A percentile compares a stretch with the other conserved stretches of the same genome.
Evolutionary conservation across 2,888 invertebrate genomes (phyloP).

Genomic region (Beris morrisii): DNA sequence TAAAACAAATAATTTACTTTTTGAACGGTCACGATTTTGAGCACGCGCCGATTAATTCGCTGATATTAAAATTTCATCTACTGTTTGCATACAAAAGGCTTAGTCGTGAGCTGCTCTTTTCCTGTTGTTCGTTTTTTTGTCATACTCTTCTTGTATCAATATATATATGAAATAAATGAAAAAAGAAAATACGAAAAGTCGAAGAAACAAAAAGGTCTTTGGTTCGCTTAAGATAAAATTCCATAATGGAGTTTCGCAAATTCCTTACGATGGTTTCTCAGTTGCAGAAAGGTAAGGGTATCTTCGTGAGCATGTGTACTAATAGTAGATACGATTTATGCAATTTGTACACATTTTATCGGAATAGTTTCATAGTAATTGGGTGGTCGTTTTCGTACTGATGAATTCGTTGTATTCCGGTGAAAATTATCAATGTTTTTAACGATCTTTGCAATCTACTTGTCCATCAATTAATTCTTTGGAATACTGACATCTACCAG

Average conservation of each 20-base stretch:
- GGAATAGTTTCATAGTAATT: neutral
- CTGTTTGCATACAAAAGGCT: constrained; percentile 35
- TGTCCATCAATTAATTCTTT: too few species aligned
- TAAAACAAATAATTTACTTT: constrained; percentile 38
- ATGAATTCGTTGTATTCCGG: too few species aligned
- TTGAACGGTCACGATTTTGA: constrained; percentile 42
- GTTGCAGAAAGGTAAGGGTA: neutral
- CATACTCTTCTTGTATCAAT: constrained; percentile 5
- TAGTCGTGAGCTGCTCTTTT: constrained; percentile 30
- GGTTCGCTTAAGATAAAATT: constrained; percentile 27
- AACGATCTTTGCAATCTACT: too few species aligned
- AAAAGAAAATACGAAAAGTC: too few species aligned
- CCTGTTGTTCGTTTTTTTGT: constrained; percentile 9
- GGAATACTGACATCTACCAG: too few species aligned
- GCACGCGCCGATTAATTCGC: constrained; percentile 43
- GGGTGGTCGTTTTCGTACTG: neutral
- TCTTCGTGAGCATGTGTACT: neutral
- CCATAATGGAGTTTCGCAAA: constrained; percentile 22
- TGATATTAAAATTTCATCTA: constrained; percentile 41
- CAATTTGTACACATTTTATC: neutral
- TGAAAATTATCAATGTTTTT: too few species aligned
- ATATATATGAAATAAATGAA: neutral
- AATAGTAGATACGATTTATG: neutral
- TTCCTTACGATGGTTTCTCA: neutral
- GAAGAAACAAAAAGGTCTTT: neutral